A percentile compares a stretch with the other conserved stretches of the same genome.
These are phyloP conservation scores for Trichomalopsis sarcophagae DNA, from an alignment of 1,140 invertebrate genomes.

Conservation along the genomic window DNA sequence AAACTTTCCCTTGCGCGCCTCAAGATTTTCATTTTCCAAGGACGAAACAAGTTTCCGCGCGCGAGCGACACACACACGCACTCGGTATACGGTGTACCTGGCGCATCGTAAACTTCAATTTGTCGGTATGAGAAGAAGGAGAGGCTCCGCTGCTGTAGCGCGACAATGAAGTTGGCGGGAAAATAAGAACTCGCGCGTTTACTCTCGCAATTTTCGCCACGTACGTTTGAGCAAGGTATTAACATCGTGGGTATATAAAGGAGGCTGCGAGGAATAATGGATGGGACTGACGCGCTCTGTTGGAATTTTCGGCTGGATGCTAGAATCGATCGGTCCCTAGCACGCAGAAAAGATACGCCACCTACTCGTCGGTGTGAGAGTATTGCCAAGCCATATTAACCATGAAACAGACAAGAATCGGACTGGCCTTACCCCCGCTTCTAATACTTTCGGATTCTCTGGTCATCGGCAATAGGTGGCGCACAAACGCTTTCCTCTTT, in stretches of 20 bases:
- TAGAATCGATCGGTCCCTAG: constrained; percentile 16
- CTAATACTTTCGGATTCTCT: too few relatives aligned
- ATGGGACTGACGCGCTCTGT: too few relatives aligned
- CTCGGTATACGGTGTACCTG: background rate
- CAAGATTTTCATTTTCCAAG: constrained; percentile 51
- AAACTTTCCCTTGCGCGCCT: background rate
- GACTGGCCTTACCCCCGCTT: too few relatives aligned
- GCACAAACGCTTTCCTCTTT: too few relatives aligned
- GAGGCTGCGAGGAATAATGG: background rate
- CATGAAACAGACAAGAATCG: too few relatives aligned
- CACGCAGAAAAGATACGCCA: too few relatives aligned
- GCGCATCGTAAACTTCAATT: constrained; percentile 48
- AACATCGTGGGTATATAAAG: background rate
- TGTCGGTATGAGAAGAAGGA: constrained; percentile 2
- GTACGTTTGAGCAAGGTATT: background rate
- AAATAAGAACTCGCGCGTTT: constrained; percentile 15
- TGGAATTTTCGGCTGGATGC: background rate
- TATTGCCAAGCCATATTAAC: too few relatives aligned
- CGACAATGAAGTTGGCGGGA: background rate
- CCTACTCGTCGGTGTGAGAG: too few relatives aligned
- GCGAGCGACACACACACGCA: background rate
- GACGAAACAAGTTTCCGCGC: constrained; percentile 39
- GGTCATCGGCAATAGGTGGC: too few relatives aligned
- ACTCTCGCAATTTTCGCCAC: background rate
- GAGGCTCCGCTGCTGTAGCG: background rate